Conservation (phyloP, 2,797 vertebrate species). For the Cetoscarus ocellatus region DNA sequence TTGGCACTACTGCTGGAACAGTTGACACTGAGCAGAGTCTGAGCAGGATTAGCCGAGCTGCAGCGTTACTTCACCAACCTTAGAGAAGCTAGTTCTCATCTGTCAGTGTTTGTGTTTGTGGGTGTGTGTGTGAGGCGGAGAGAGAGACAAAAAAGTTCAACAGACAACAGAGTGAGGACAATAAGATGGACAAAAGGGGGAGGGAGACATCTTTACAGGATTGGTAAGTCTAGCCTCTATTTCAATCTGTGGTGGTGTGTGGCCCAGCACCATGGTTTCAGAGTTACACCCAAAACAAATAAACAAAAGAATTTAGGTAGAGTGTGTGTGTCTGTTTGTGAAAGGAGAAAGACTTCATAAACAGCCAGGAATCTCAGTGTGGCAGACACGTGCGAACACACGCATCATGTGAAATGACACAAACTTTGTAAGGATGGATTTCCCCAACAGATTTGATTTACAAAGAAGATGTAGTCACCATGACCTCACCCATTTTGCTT, state of each 20-base stretch:
- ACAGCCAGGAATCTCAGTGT: conserved; percentile 34
- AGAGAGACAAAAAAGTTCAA: conserved; percentile 18
- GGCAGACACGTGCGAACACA: conserved; percentile 28
- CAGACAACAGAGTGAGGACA: conserved; percentile 33
- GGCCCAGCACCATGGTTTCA: conserved; percentile 84
- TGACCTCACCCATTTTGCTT: neutral
- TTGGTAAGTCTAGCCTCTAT: conserved; percentile 68
- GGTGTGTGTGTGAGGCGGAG: conserved; percentile 23
- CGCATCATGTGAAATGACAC: conserved; percentile 11
- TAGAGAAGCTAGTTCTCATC: conserved; percentile 61
- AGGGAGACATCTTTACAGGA: conserved; percentile 40
- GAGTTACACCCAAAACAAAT: conserved; percentile 85
- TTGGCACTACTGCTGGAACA: conserved; percentile 78
- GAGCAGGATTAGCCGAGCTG: conserved; percentile 76
- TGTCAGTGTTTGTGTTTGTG: conserved; percentile 44
- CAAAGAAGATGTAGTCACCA: neutral
- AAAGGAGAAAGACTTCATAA: conserved; percentile 30
- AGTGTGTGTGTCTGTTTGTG: conserved; percentile 26
- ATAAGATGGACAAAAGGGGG: conserved; percentile 33
- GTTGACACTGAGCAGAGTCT: conserved; percentile 67
- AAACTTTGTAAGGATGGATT: conserved; percentile 57
- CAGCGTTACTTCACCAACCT: conserved; percentile 47
- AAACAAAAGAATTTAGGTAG: conserved; percentile 74
- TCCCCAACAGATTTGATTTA: neutral
- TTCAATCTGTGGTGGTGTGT: conserved; percentile 72